A percentile compares a stretch with the other conserved stretches of the same genome.
Evolutionary conservation across 2,797 vertebrate species (phyloP).

Genomic region (Malurus leucopterus): DNA sequence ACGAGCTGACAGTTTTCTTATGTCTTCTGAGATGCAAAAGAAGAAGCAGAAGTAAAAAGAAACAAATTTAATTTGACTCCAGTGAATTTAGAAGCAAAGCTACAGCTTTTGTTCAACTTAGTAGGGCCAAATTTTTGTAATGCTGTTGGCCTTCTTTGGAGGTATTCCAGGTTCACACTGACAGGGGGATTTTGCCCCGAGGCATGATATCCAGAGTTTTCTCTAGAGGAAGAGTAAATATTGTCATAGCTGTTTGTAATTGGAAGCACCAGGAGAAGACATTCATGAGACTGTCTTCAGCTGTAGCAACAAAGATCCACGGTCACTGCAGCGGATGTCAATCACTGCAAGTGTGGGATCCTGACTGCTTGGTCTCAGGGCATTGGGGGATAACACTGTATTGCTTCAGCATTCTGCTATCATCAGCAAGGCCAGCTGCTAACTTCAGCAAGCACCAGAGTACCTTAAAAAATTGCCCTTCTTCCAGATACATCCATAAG

Average conservation of each 20-base stretch:
- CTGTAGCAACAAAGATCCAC: constrained; percentile 51
- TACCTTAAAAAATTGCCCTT: not conserved
- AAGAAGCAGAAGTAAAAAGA: not conserved
- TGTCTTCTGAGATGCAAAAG: not conserved
- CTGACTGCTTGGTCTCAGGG: not conserved
- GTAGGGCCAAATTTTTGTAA: not conserved
- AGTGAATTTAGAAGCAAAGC: not conserved
- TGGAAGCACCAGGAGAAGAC: constrained; percentile 33
- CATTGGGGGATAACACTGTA: not conserved
- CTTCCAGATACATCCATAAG: not conserved
- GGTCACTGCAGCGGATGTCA: not conserved
- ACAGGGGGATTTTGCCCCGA: not conserved
- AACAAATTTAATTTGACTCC: not conserved
- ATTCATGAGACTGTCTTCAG: constrained; percentile 37
- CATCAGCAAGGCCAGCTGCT: not conserved
- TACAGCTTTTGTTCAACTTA: not conserved
- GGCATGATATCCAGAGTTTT: constrained; percentile 6
- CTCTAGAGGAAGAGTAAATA: constrained; percentile 38
- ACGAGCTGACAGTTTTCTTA: not conserved
- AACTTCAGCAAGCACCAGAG: not conserved
- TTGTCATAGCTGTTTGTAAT: constrained; percentile 57
- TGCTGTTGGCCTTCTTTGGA: not conserved
- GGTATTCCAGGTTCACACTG: constrained; percentile 7
- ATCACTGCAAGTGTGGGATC: not conserved
- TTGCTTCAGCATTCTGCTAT: not conserved